A percentile compares a stretch with the other conserved stretches of the same genome.
Evolutionary conservation across 1,140 invertebrate genomes (phyloP).

Genomic region (Drosophila grimshawi): DNA sequence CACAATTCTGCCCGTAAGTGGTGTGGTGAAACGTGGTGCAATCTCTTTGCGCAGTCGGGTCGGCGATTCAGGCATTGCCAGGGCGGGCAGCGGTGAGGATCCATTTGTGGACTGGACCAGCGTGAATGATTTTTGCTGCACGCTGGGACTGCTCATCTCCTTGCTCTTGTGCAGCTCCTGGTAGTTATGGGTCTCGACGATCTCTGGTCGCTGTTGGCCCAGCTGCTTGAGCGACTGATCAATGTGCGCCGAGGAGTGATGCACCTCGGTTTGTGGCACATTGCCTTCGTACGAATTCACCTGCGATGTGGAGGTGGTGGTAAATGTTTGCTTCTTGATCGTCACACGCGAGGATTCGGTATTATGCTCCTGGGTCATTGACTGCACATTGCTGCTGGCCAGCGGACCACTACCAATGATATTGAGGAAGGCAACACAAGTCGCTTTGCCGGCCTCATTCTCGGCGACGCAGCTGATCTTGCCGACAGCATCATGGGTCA

Average conservation of each 20-base stretch:
- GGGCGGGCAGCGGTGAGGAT: slow-evolving; percentile 5
- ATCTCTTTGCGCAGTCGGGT: slow-evolving; percentile 86
- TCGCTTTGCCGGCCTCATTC: slow-evolving; percentile 90
- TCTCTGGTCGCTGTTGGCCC: slow-evolving; percentile 72
- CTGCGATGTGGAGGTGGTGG: slow-evolving; percentile 80
- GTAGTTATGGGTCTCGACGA: slow-evolving; percentile 80
- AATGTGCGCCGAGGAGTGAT: slow-evolving; percentile 73
- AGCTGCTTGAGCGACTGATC: slow-evolving; percentile 79
- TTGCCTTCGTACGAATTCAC: slow-evolving; percentile 83
- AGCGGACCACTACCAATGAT: slow-evolving; percentile 80
- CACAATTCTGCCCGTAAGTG: slow-evolving; percentile 90
- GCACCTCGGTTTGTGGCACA: slow-evolving; percentile 76
- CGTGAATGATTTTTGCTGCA: slow-evolving; percentile 78
- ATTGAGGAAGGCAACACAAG: slow-evolving; percentile 87
- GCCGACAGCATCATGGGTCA: slow-evolving; percentile 87
- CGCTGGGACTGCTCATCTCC: slow-evolving; percentile 63
- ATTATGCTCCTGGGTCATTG: slow-evolving; percentile 77
- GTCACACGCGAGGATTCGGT: slow-evolving; percentile 80
- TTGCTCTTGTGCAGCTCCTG: slow-evolving; percentile 81
- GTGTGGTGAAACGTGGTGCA: slow-evolving; percentile 89
- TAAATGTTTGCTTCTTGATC: slow-evolving; percentile 82
- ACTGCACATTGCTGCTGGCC: slow-evolving; percentile 66
- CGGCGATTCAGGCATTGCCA: slow-evolving; percentile 65
- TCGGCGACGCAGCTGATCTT: slow-evolving; percentile 90
- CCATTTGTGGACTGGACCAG: slow-evolving; percentile 68